These are phyloP conservation scores for Brachionus rubens DNA, from an alignment of 1,140 invertebrate species.

Conservation along the genomic window DNA sequence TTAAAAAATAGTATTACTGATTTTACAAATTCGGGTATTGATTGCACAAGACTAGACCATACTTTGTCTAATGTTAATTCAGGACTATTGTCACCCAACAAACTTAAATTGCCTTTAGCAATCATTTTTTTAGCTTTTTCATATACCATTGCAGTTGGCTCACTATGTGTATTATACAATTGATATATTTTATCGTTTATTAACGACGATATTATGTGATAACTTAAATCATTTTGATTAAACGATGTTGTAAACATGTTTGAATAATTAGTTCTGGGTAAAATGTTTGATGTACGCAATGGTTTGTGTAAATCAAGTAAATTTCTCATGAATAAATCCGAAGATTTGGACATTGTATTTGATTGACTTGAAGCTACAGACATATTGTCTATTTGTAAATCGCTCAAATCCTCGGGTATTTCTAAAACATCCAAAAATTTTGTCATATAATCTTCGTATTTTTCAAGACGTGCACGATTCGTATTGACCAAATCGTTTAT, in stretches of 20 bases:
- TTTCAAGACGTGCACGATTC: background rate
- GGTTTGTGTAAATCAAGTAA: slow-evolving; percentile 22
- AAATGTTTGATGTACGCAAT: background rate
- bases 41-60: background rate
- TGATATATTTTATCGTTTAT: slow-evolving; percentile 44
- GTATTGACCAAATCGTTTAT: background rate
- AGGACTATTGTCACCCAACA: background rate
- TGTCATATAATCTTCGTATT: slow-evolving; percentile 31
- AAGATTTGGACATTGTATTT: background rate
- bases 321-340: slow-evolving; percentile 18
- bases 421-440: slow-evolving; percentile 16
- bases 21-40: background rate
- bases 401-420: background rate
- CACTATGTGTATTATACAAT: slow-evolving; percentile 29
- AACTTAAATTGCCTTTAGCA: background rate
- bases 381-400: background rate
- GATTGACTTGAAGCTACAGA: background rate
- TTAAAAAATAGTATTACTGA: slow-evolving; percentile 3
- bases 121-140: slow-evolving; percentile 31
- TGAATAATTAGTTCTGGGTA: slow-evolving; percentile 6
- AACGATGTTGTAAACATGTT: slow-evolving; percentile 22
- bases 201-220: slow-evolving; percentile 29
- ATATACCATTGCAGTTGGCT: background rate
- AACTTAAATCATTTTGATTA: slow-evolving; percentile 10
- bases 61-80: background rate